Evolutionary conservation across 2,888 invertebrate species (phyloP).

Genomic region (Philhelius pedissequus): DNA sequence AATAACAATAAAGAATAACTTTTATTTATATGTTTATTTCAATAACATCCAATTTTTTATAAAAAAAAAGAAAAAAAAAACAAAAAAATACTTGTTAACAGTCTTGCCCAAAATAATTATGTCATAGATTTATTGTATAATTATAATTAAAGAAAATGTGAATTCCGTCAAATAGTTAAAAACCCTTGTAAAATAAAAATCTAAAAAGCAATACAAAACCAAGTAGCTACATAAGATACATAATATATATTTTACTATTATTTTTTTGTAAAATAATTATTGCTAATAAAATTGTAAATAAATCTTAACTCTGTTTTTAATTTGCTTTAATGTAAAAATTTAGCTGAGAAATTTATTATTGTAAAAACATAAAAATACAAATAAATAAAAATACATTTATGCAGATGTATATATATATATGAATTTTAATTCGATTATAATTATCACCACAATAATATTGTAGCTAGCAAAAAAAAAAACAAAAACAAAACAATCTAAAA

Average conservation of each 20-base stretch:
- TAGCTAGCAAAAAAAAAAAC: conserved; percentile 55
- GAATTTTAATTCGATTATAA: conserved; percentile 3
- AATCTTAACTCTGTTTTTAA: neutral
- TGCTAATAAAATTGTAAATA: conserved; percentile 38
- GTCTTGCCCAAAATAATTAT: conserved; percentile 31
- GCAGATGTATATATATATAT: neutral
- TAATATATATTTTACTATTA: conserved; percentile 46
- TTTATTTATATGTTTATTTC: neutral
- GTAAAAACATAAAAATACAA: conserved; percentile 9
- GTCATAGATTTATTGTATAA: neutral
- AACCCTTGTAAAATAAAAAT: conserved; percentile 25
- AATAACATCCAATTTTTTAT: neutral
- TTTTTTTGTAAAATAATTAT: conserved; percentile 16
- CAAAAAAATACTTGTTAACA: neutral
- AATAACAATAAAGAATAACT: conserved; percentile 2
- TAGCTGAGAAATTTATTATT: neutral
- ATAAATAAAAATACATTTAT: neutral
- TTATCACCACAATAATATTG: conserved; percentile 35
- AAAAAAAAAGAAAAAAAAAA: neutral
- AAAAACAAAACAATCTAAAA: neutral
- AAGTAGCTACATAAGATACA: neutral
- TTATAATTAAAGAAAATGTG: neutral
- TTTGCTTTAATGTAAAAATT: conserved; percentile 32
- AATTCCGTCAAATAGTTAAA: conserved; percentile 52
- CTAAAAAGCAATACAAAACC: conserved; percentile 51